Evolutionary conservation across 2,113 vertebrate species (phyloP).

Genomic region (Cisticola juncidis): DNA sequence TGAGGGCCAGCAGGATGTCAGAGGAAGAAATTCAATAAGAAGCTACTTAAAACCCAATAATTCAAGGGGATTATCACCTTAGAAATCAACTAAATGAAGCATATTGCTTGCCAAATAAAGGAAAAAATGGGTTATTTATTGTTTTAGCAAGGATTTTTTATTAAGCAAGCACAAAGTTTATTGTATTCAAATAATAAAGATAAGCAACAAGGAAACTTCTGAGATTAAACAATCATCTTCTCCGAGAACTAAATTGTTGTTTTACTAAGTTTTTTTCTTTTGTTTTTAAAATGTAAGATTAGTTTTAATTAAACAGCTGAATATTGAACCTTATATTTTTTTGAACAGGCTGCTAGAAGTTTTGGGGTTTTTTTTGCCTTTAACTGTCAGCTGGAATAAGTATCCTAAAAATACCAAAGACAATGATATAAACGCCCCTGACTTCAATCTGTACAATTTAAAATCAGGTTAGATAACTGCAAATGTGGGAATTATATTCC

Average conservation of each 20-base stretch:
- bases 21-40: neutral
- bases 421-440: neutral
- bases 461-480: neutral
- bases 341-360: neutral
- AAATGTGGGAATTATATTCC: neutral
- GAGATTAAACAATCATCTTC: neutral
- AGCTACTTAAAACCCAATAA: neutral
- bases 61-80: constrained; percentile 17
- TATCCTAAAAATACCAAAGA: neutral
- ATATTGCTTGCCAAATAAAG: neutral
- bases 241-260: neutral
- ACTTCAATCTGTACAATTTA: neutral
- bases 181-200: constrained; percentile 16
- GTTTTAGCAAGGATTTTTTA: neutral
- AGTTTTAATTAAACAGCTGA: constrained; percentile 1
- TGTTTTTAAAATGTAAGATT: neutral
- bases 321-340: neutral
- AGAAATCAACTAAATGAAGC: neutral
- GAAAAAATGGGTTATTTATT: constrained; percentile 7
- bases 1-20: neutral
- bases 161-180: neutral
- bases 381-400: neutral
- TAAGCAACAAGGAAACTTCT: neutral
- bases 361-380: neutral
- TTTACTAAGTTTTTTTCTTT: neutral